Evolutionary conservation across 2,797 vertebrate species (phyloP).

Genomic region (Chrosomus eos): DNA sequence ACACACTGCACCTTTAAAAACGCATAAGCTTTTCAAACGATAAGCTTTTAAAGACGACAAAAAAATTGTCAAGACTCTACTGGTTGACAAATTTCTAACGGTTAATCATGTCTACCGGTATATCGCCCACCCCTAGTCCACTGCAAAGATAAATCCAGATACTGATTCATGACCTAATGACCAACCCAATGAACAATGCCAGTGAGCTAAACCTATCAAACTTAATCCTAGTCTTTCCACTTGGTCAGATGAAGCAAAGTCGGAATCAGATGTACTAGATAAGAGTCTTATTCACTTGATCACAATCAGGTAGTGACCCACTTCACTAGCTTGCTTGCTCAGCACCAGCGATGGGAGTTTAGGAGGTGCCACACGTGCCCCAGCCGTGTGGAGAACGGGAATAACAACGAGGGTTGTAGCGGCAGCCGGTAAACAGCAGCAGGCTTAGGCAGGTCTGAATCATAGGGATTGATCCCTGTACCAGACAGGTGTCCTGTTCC

Average conservation of each 20-base stretch:
- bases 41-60: no score
- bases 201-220: conserved; percentile 28
- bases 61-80: no score
- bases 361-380: background rate
- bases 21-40: no score
- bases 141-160: conserved; percentile 9
- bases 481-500: conserved; percentile 63
- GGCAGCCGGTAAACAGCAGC: conserved; percentile 48
- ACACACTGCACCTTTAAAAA: no score
- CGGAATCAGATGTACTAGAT: conserved; percentile 23
- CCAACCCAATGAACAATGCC: conserved; percentile 13
- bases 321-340: conserved; percentile 28
- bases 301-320: conserved; percentile 45
- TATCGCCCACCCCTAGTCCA: background rate
- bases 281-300: conserved; percentile 47
- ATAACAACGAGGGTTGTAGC: conserved; percentile 13
- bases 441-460: conserved; percentile 59
- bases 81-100: no score
- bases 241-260: conserved; percentile 6
- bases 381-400: background rate
- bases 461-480: conserved; percentile 61
- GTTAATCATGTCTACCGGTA: no score
- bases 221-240: conserved; percentile 22
- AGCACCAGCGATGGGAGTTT: background rate
- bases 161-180: conserved; percentile 47